Conservation (phyloP, 1,140 invertebrate species). For the Metaphire vulgaris region DNA sequence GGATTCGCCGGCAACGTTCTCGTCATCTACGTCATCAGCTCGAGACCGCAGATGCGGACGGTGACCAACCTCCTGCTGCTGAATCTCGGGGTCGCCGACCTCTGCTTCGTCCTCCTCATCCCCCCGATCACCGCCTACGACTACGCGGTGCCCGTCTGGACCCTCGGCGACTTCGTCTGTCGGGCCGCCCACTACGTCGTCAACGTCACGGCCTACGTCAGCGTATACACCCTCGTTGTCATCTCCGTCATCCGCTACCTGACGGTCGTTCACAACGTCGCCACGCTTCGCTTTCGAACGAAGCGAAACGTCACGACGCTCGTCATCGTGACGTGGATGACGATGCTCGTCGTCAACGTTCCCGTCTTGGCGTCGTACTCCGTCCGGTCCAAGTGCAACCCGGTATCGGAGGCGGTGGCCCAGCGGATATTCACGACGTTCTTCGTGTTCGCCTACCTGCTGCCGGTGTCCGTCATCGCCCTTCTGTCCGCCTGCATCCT, state of each 20-base stretch:
- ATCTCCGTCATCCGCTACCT: constrained; percentile 87
- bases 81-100: constrained; percentile 7
- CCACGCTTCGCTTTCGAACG: neutral
- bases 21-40: constrained; percentile 9
- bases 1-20: constrained; percentile 5
- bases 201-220: constrained; percentile 74
- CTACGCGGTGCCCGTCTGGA: neutral
- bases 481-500: constrained; percentile 86
- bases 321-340: neutral
- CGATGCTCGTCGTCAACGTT: constrained; percentile 1
- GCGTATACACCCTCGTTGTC: constrained; percentile 81
- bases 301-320: neutral
- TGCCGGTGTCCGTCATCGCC: constrained; percentile 65
- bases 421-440: constrained; percentile 47
- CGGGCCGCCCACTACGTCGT: constrained; percentile 7
- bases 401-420: neutral
- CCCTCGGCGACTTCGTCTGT: neutral
- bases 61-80: constrained; percentile 15
- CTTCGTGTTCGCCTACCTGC: constrained; percentile 52
- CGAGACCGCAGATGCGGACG: constrained; percentile 6
- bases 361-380: neutral
- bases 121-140: constrained; percentile 16
- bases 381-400: neutral
- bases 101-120: constrained; percentile 5
- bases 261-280: constrained; percentile 60